These are phyloP conservation scores for Bryconaethiops microstoma DNA, from an alignment of 2,797 vertebrate genomes.

Conservation along the genomic window DNA sequence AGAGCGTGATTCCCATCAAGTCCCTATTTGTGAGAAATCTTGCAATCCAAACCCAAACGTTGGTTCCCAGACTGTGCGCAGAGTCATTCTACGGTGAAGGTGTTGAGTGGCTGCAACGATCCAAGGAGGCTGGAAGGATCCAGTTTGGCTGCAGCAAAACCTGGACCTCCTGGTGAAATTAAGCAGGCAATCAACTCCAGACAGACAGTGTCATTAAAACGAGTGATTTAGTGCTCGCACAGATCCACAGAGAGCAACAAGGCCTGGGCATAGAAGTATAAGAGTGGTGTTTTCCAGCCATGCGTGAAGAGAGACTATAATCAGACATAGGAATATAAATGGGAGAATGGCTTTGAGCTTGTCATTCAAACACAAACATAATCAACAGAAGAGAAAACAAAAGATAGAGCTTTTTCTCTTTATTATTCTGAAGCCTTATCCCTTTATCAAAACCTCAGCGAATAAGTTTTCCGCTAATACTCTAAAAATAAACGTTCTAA, in stretches of 20 bases:
- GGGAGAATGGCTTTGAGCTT: constrained; percentile 14
- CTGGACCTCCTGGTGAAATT: constrained; percentile 41
- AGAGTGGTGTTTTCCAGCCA: not conserved
- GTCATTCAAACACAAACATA: constrained; percentile 6
- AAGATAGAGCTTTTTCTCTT: not conserved
- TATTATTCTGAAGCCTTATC: not conserved
- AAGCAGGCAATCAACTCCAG: constrained; percentile 42
- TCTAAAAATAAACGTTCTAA: not conserved
- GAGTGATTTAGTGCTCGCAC: constrained; percentile 44
- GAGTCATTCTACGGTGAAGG: constrained; percentile 35
- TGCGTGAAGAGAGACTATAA: constrained; percentile 1
- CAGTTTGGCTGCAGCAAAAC: constrained; percentile 25
- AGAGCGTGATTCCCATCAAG: constrained; percentile 31
- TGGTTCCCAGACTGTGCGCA: constrained; percentile 23
- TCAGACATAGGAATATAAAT: constrained; percentile 10
- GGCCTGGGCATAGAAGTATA: constrained; percentile 28
- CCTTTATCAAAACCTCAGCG: not conserved
- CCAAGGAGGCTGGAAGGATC: constrained; percentile 19
- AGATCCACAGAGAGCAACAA: constrained; percentile 34
- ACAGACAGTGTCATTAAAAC: constrained; percentile 40
- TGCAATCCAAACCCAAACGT: constrained; percentile 18
- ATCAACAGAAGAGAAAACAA: not conserved
- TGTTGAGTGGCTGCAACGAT: constrained; percentile 44
- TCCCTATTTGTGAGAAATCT: constrained; percentile 29
- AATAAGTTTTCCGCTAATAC: not conserved